Conservation (phyloP, 1,140 invertebrate species). For the Eulimnadia texana region DNA sequence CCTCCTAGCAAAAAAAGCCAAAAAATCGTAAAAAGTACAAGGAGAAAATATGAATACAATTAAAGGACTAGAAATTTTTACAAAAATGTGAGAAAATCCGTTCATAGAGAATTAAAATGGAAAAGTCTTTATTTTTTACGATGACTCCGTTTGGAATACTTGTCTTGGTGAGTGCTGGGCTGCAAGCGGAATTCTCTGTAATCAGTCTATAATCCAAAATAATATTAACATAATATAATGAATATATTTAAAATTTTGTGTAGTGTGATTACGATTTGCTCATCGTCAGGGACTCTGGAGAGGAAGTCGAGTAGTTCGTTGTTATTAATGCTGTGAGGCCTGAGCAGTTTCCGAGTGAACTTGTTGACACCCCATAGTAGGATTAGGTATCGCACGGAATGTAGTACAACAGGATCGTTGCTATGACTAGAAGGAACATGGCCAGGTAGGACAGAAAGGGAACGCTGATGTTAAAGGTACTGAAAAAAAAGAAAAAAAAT, state of each 20-base stretch:
- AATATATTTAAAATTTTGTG: too few relatives aligned
- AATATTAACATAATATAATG: too few relatives aligned
- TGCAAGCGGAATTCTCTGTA: background rate
- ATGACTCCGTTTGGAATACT: background rate
- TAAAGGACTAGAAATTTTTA: too few relatives aligned
- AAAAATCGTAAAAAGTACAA: too few relatives aligned
- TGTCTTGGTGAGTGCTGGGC: background rate
- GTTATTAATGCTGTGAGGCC: conserved; percentile 89
- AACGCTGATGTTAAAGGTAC: conserved; percentile 92
- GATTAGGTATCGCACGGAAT: conserved; percentile 82
- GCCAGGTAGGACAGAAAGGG: conserved; percentile 90
- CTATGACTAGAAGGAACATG: conserved; percentile 39
- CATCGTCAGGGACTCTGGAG: conserved; percentile 88
- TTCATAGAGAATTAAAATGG: background rate
- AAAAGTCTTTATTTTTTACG: background rate
- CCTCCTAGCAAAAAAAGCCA: too few relatives aligned
- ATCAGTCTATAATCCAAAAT: background rate
- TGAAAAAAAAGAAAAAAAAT: conserved; percentile 33
- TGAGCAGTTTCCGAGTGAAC: conserved; percentile 80
- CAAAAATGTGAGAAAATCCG: too few relatives aligned
- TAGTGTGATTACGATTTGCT: conserved; percentile 80
- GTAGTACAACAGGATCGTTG: conserved; percentile 61
- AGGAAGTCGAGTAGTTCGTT: conserved; percentile 94
- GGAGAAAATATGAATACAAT: too few relatives aligned
- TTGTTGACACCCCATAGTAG: conserved; percentile 96